phyloP scores from a whole-genome alignment of 2,113 vertebrate species.

The Himantopus leucocephalus region DNA sequence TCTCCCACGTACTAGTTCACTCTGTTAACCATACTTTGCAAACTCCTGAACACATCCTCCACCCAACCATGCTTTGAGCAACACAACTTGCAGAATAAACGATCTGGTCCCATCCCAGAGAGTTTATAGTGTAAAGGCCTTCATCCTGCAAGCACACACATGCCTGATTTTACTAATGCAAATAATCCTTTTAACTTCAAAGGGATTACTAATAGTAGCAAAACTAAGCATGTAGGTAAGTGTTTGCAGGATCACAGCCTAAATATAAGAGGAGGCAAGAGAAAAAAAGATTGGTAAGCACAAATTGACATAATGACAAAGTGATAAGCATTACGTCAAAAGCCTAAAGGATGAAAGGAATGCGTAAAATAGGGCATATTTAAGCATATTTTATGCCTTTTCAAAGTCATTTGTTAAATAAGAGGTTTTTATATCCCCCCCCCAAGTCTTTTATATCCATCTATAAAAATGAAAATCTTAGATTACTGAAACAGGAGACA shows the following conservation, averaged over 20 bases:
- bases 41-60: not conserved
- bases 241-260: slow-evolving; percentile 2
- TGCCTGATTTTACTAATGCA: slow-evolving; percentile 52
- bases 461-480: not conserved
- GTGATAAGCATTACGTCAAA: slow-evolving; percentile 26
- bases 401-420: not conserved
- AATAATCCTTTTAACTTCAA: slow-evolving; percentile 68
- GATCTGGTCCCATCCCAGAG: not conserved
- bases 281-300: slow-evolving; percentile 9
- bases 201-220: slow-evolving; percentile 33
- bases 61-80: not conserved
- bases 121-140: not conserved
- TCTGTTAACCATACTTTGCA: not conserved
- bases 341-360: slow-evolving; percentile 27
- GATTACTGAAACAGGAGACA: not conserved
- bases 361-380: slow-evolving; percentile 34
- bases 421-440: not conserved
- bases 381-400: slow-evolving; percentile 52
- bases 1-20: not conserved
- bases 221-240: slow-evolving; percentile 40
- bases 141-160: slow-evolving; percentile 14
- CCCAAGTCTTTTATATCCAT: not conserved
- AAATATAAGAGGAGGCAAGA: slow-evolving; percentile 2
- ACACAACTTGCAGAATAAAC: not conserved
- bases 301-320: slow-evolving; percentile 42